Evolutionary conservation across 1,140 invertebrate genomes (phyloP).

Genomic region (Leptinotarsa undecemlineata): DNA sequence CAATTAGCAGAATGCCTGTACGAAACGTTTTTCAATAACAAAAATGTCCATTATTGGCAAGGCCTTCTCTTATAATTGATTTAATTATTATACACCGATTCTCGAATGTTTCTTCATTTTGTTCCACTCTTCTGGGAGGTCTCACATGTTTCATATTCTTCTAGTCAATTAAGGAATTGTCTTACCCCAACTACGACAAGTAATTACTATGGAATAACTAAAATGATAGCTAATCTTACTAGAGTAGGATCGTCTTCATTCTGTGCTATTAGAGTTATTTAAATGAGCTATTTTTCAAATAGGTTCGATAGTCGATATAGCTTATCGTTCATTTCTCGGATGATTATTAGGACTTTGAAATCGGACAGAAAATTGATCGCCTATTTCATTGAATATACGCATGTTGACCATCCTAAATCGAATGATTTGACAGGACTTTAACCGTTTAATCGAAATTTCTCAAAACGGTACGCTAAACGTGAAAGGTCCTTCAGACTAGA

Average conservation of each 20-base stretch:
- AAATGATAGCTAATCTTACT: conserved; percentile 19
- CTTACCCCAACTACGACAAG: conserved; percentile 1
- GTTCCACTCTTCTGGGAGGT: conserved; percentile 22
- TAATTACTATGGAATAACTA: conserved; percentile 16
- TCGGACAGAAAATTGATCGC: too few relatives aligned
- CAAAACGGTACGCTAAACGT: too few relatives aligned
- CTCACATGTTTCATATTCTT: conserved; percentile 26
- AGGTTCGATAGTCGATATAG: not conserved
- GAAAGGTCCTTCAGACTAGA: too few relatives aligned
- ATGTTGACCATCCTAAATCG: too few relatives aligned
- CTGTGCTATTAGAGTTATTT: conserved; percentile 10
- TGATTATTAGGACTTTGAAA: too few relatives aligned
- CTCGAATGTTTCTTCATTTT: conserved; percentile 18
- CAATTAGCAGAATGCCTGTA: not conserved
- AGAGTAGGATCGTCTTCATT: not conserved
- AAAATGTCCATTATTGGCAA: conserved; percentile 15
- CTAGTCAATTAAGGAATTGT: conserved; percentile 25
- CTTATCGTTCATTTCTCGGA: too few relatives aligned
- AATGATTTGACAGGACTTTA: too few relatives aligned
- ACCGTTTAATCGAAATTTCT: too few relatives aligned
- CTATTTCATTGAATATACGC: too few relatives aligned
- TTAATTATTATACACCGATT: conserved; percentile 18
- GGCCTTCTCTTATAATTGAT: conserved; percentile 17
- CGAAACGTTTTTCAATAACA: not conserved
- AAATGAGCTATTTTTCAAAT: conserved; percentile 15